Evolutionary conservation across 2,888 invertebrate genomes (phyloP), one percentile per base, ranked within the genome.

Genomic region (Drosophila neotestacea): DNA sequence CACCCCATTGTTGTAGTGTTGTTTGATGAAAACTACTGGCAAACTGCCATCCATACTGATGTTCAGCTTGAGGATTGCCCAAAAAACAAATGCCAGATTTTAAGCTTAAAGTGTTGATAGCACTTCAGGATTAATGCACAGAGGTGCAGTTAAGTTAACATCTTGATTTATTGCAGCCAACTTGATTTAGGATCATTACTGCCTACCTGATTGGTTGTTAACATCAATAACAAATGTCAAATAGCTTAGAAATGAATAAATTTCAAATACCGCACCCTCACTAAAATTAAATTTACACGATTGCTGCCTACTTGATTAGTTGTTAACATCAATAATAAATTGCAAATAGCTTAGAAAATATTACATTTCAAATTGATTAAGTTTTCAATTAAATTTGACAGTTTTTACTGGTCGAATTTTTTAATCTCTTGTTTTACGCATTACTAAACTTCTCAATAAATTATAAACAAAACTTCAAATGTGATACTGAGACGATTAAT

Each of bases 11-110:
- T 65, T 48, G 59, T 55, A 41, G 41, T 41, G 41, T 32, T 41
- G 41, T 22, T 11, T 64, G 74, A 70, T 55, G 71, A 55, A 75
- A 74, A 60, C 66, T 59, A 28, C 48, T 64, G 50, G 48, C 70
- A 70, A 70, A 70, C 46, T 52, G 41, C 68, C 70, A 81, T 82
- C 81, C 79, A 82, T 81, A 81, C 41, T 44, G 51, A 58, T 41
- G 58, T 52, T 56, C 38, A 54, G 61, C 56, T 64, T 66, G 52
- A 46, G 61, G 71, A 79, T 65, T 48, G 44, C 36, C 44, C 11
- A 48, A 70, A 70, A 79, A 70, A 82, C 69, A 84, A 81, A 75
- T 78, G 51, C 56, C 50, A 36, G 67, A 74, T 71, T 61, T 61
- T 70, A 79, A 74, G 69, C 69, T 69, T 60, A 36, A 55, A 61